Evolutionary conservation across 2,113 vertebrate species (phyloP).

Genomic region (Sorex fumeus): DNA sequence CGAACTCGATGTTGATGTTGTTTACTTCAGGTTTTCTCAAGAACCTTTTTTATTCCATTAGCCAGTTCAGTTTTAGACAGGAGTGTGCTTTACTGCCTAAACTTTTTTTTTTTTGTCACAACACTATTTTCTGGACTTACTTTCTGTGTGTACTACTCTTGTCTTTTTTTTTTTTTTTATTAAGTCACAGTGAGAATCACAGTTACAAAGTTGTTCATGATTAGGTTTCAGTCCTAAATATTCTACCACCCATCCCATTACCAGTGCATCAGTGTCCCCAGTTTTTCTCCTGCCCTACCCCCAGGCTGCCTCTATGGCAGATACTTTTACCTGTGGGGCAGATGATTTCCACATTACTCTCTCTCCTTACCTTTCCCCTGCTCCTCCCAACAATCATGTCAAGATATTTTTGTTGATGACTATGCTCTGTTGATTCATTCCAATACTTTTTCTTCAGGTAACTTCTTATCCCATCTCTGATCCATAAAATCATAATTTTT

Average conservation of each 20-base stretch:
- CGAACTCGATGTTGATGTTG: conserved; percentile 2
- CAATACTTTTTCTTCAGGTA: conserved; percentile 34
- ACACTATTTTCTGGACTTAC: background rate
- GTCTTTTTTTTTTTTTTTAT: background rate
- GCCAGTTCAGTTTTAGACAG: background rate
- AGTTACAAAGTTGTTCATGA: no score
- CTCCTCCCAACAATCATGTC: background rate
- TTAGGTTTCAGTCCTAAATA: no score
- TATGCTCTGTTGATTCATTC: background rate
- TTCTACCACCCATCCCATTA: no score
- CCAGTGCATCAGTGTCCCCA: no score
- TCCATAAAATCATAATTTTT: conserved; percentile 2
- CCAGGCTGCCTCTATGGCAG: no score
- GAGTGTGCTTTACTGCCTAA: background rate
- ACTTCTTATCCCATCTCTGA: background rate
- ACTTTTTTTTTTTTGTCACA: background rate
- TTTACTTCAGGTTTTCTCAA: conserved; percentile 14
- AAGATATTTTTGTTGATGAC: conserved; percentile 34
- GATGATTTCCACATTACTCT: no score
- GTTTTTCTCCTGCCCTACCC: no score
- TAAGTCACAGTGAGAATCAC: no score
- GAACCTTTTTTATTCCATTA: conserved; percentile 19
- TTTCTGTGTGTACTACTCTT: background rate
- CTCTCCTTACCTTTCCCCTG: no score
- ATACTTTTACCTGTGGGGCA: no score